A percentile compares a stretch with the other conserved stretches of the same genome.
Evolutionary conservation across 2,888 invertebrate genomes (phyloP).

Genomic region (Fragum sueziense): DNA sequence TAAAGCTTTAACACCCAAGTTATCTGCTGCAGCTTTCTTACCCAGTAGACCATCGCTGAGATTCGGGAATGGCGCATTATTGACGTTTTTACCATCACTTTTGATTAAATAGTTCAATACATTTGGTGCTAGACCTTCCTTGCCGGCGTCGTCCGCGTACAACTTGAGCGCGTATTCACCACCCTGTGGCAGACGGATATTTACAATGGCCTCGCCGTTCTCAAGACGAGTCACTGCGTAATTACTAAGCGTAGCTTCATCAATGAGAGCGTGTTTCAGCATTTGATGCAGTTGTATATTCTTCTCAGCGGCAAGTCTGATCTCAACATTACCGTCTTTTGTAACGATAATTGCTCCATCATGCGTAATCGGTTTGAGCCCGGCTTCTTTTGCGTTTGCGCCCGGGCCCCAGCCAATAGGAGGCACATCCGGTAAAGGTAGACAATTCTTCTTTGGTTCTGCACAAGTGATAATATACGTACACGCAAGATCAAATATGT

Average conservation of each 20-base stretch:
- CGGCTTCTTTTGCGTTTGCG: slow-evolving; percentile 71
- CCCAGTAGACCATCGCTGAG: slow-evolving; percentile 74
- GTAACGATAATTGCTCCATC: slow-evolving; percentile 75
- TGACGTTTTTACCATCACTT: slow-evolving; percentile 65
- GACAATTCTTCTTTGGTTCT: slow-evolving; percentile 69
- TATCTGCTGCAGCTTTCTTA: slow-evolving; percentile 64
- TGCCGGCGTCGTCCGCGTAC: slow-evolving; percentile 74
- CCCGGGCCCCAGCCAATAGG: slow-evolving; percentile 80
- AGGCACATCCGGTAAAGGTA: slow-evolving; percentile 78
- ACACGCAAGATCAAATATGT: slow-evolving; percentile 77
- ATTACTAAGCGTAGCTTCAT: slow-evolving; percentile 75
- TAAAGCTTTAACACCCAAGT: slow-evolving; percentile 71
- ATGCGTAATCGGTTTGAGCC: slow-evolving; percentile 76
- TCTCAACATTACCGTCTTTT: slow-evolving; percentile 76
- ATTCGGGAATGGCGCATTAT: slow-evolving; percentile 75
- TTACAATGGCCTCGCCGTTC: slow-evolving; percentile 74
- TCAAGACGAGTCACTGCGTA: slow-evolving; percentile 74
- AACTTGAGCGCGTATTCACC: slow-evolving; percentile 79
- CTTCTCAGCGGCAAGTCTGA: slow-evolving; percentile 72
- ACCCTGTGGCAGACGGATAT: slow-evolving; percentile 74
- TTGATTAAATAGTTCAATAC: slow-evolving; percentile 80
- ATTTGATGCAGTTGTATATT: slow-evolving; percentile 73
- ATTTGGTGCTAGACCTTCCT: slow-evolving; percentile 76
- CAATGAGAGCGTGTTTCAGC: slow-evolving; percentile 75
- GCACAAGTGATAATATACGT: slow-evolving; percentile 78